Evolutionary conservation across 2,113 vertebrate genomes (phyloP).

Genomic region (Macquaria ambigua): DNA sequence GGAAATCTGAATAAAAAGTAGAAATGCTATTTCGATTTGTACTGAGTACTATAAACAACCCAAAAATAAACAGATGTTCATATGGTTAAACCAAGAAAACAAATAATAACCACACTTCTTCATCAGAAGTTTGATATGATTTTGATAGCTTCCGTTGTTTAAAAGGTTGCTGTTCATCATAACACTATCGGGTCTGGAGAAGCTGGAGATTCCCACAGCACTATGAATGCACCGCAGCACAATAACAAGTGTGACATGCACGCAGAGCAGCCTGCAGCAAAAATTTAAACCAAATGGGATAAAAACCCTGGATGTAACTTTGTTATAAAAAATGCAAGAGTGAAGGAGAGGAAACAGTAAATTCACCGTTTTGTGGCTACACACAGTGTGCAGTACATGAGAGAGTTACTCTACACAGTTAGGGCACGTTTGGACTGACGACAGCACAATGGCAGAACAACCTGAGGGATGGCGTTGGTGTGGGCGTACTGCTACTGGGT

Average conservation of each 20-base stretch:
- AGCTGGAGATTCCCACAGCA: neutral
- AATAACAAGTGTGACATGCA: slow-evolving; percentile 20
- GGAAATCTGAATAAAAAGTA: neutral
- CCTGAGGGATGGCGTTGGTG: neutral
- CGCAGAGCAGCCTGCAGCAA: slow-evolving; percentile 33
- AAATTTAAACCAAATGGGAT: slow-evolving; percentile 33
- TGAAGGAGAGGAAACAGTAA: slow-evolving; percentile 18
- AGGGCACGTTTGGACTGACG: slow-evolving; percentile 20
- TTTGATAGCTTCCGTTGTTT: neutral
- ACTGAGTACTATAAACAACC: neutral
- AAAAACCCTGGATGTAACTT: slow-evolving; percentile 7
- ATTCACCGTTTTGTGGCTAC: slow-evolving; percentile 10
- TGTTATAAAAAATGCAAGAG: slow-evolving; percentile 25
- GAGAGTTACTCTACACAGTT: neutral
- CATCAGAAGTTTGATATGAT: neutral
- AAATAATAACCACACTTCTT: neutral
- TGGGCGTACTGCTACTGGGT: neutral
- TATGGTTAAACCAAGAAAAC: neutral
- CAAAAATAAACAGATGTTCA: neutral
- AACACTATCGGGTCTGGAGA: neutral
- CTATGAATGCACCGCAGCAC: slow-evolving; percentile 2
- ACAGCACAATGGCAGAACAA: neutral
- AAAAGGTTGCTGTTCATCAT: slow-evolving; percentile 1
- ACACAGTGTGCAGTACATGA: neutral
- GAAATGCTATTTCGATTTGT: neutral